Percentiles rank a stretch among this genome's conserved stretches.
phyloP scores from a whole-genome alignment of 2,888 invertebrate species.

The Eristalinus aeneus region DNA sequence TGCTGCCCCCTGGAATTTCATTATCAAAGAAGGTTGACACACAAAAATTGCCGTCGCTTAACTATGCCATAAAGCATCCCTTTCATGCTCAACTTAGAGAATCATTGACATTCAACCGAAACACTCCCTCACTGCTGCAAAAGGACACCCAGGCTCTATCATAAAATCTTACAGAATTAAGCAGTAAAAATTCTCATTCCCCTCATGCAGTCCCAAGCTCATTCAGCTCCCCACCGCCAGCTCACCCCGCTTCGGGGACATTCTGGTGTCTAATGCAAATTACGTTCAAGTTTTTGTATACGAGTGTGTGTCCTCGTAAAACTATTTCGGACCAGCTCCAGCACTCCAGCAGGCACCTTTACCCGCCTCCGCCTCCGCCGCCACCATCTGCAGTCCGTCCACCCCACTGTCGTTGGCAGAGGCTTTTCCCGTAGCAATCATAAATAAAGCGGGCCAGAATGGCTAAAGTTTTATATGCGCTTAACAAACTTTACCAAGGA shows the following conservation, averaged over 20 bases:
- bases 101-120: slow-evolving; percentile 49
- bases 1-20: slow-evolving; percentile 11
- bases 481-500: slow-evolving; percentile 68
- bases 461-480: slow-evolving; percentile 70
- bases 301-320: slow-evolving; percentile 34
- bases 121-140: neutral
- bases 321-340: slow-evolving; percentile 36
- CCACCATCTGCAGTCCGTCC: neutral
- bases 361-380: neutral
- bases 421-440: slow-evolving; percentile 54
- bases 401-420: neutral
- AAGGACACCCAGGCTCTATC: neutral
- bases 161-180: slow-evolving; percentile 52
- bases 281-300: slow-evolving; percentile 23
- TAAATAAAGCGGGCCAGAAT: slow-evolving; percentile 69
- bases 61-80: slow-evolving; percentile 46
- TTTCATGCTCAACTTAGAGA: slow-evolving; percentile 49
- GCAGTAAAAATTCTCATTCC: slow-evolving; percentile 46
- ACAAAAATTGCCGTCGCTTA: slow-evolving; percentile 25
- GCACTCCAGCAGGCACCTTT: neutral
- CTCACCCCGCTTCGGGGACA: slow-evolving; percentile 2
- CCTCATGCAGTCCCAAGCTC: neutral
- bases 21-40: neutral
- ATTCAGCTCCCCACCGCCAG: neutral
- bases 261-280: slow-evolving; percentile 56